Evolutionary conservation across 2,888 invertebrate genomes (phyloP), one percentile per base, ranked within the genome.

Genomic region (Ophioninae sp.): DNA sequence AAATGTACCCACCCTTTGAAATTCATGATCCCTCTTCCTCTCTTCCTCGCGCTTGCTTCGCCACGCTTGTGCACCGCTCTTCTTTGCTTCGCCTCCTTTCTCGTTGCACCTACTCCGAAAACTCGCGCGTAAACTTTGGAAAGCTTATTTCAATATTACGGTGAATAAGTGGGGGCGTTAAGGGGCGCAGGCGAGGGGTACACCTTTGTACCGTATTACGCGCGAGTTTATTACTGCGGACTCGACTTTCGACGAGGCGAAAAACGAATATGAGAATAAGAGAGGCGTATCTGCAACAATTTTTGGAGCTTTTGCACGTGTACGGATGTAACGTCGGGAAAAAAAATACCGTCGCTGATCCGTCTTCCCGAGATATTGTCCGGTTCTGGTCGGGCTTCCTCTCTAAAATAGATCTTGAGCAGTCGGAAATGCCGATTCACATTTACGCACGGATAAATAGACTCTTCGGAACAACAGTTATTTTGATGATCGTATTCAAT

Each of bases 101-200:
- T n/a, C 67, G 37, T 77, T 81, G 74, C 75, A 69, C 44, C 57
- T 57, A 70, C 81, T 69, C 82, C 77, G 76, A 83, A 82, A 87
- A 88, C 86, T 89, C 86, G 64, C 76, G 13, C 79, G 85, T 86
- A 86, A 88, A 89, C 86, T 89, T 88, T 86, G 80, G 83, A 88
- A 89, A 87, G 89, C 87, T 90, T 89, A 89, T 89, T 89, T 88
- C 89, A 86, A 90, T 90, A 88, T 88, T 88, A 87, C 86, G 86
- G 87, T 86, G 87, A 87, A 88, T 88, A 87, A 89, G 85, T 85
- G 86, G 86, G 81, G 76, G 79, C 79, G 75, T 61, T 21, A 61
- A 21, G 57, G 79, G 56, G 73, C n/a, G n/a, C 17, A 69, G 72
- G 67, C 70, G 57, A 21, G 59, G 30, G 70, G 44, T 57, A 73